Evolutionary conservation across 2,113 vertebrate genomes (phyloP).

Genomic region (Lasiurus cinereus): DNA sequence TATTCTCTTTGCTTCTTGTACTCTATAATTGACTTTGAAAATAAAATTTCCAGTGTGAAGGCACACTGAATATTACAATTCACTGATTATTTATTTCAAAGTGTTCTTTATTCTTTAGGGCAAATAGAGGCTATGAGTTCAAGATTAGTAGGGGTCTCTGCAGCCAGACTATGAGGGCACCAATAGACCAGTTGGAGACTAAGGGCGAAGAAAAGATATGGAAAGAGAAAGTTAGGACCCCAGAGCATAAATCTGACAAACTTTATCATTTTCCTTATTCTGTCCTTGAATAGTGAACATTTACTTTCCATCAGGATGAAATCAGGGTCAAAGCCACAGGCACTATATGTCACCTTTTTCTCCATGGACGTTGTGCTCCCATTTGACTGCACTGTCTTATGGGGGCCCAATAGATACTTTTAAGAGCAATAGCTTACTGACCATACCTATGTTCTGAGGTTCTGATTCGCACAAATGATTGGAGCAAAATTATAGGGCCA

Average conservation of each 20-base stretch:
- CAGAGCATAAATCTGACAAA: not conserved
- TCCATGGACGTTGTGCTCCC: not conserved
- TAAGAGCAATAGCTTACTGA: not conserved
- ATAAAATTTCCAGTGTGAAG: conserved; percentile 33
- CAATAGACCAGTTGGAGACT: too few species aligned
- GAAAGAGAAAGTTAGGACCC: not conserved
- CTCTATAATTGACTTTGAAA: conserved; percentile 21
- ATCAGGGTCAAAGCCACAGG: not conserved
- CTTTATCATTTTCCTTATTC: not conserved
- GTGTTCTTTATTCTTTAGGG: conserved; percentile 51
- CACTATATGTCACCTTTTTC: not conserved
- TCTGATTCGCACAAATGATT: not conserved
- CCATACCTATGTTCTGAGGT: not conserved
- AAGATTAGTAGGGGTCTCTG: not conserved
- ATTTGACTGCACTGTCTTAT: not conserved
- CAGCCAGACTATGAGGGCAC: not conserved
- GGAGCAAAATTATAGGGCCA: not conserved
- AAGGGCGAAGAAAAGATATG: not conserved
- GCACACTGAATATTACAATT: conserved; percentile 5
- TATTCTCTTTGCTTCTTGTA: not conserved
- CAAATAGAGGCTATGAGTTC: conserved; percentile 50
- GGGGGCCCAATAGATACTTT: not conserved
- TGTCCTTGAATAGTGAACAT: not conserved
- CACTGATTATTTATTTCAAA: conserved; percentile 65
- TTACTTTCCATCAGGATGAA: conserved; percentile 17